Base-by-base conservation (phyloP, 2,888 invertebrate species). In the Hymenopus coronatus region DNA sequence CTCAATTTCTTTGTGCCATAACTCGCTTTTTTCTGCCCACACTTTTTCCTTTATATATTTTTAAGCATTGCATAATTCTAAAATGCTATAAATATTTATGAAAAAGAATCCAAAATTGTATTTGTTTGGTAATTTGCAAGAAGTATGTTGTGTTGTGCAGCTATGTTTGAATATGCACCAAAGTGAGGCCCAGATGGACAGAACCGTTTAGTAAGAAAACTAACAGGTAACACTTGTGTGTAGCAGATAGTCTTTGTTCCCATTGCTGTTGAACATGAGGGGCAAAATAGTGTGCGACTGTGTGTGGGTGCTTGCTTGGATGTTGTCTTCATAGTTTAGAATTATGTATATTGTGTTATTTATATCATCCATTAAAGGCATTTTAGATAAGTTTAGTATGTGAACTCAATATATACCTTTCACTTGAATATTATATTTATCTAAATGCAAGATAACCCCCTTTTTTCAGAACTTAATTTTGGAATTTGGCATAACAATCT, bases 291-390 rank as follows among this genome's bases (percentile, higher is more conserved):
- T 20, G 54, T 70, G 54, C 20, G 54, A 0, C 20, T 70, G 54
- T 70, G 54, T 70, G 54, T 70, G 54, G 54, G 54, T 70, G 54
- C 54, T 70, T 70, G 54, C 54, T 70, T 70, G 54, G 54, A 70
- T 70, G 54, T 70, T 70, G 54, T 70, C 54, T 70, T 70, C 54
- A 70, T 70, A 70, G 54, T 70, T 70, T 70, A 70, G 54, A 70
- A 85, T 81, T 81, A n/a, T 88, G 82, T 88, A 88, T 70, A 88
- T 84, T 88, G 85, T 88, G 84, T 88, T 88, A 88, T 88, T 88
- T 88, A 84, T 88, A 88, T 88, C 54, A 84, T 88, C 87, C 88
- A 88, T 88, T 88, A 88, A 88, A 88, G 88, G 81, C 28, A 82
- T 88, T 88, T 88, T 88, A 88, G 88, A 88, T 88, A 88, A 87